Evolutionary conservation across 2,113 vertebrate genomes (phyloP).

Genomic region (Taxidea taxus): DNA sequence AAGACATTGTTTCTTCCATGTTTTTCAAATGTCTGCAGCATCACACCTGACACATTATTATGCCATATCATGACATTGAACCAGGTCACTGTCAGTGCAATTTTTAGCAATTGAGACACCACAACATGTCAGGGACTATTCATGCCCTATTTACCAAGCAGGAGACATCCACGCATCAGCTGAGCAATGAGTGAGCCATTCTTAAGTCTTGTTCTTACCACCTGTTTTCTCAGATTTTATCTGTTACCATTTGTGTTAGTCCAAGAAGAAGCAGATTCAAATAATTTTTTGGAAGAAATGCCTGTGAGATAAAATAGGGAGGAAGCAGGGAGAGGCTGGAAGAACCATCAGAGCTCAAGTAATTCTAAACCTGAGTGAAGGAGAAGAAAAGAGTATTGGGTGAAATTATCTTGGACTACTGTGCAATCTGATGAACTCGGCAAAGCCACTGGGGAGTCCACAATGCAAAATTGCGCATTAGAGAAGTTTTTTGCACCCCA

Average conservation of each 20-base stretch:
- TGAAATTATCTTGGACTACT: not conserved
- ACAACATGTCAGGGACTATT: not conserved
- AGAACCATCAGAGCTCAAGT: not conserved
- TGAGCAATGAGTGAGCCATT: not conserved
- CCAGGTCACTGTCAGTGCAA: not conserved
- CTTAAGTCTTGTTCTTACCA: not conserved
- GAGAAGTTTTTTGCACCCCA: not conserved
- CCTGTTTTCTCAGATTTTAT: not conserved
- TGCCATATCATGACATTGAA: not conserved
- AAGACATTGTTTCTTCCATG: not conserved
- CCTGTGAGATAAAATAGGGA: not conserved
- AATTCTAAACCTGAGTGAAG: not conserved
- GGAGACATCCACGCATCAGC: not conserved
- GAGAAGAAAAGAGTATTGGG: not conserved
- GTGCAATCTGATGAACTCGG: not conserved
- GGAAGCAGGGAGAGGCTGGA: not conserved
- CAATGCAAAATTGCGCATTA: too few relatives aligned
- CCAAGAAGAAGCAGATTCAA: not conserved
- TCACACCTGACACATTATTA: not conserved
- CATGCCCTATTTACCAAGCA: not conserved
- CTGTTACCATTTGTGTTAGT: not conserved
- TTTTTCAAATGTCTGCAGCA: not conserved
- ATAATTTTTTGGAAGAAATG: not conserved
- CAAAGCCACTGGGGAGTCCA: not conserved
- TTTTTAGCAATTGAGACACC: not conserved